These are phyloP conservation scores for Ceratosolen fusciceps DNA, from an alignment of 1,140 invertebrate genomes.

Conservation along the genomic window DNA sequence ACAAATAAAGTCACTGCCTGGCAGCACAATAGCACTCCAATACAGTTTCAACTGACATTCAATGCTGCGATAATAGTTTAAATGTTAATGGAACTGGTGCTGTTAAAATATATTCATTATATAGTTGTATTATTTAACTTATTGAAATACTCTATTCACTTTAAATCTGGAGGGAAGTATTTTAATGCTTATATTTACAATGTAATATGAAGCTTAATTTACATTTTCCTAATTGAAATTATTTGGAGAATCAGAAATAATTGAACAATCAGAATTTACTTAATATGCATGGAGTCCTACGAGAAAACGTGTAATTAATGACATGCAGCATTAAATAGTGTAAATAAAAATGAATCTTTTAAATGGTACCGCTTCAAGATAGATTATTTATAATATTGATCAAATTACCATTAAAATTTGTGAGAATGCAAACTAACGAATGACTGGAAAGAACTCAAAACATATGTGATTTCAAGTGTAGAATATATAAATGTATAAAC, in stretches of 20 bases:
- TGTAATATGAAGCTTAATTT: slow-evolving; percentile 21
- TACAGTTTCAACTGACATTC: slow-evolving; percentile 56
- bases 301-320: slow-evolving; percentile 25
- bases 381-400: not conserved
- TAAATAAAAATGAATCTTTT: slow-evolving; percentile 6
- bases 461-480: slow-evolving; percentile 35
- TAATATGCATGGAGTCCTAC: slow-evolving; percentile 6
- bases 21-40: slow-evolving; percentile 59
- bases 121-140: slow-evolving; percentile 42
- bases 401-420: slow-evolving; percentile 10
- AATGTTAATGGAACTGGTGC: slow-evolving; percentile 53
- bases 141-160: slow-evolving; percentile 45
- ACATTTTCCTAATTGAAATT: slow-evolving; percentile 16
- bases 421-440: slow-evolving; percentile 25
- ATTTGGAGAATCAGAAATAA: slow-evolving; percentile 16
- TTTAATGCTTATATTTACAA: slow-evolving; percentile 31
- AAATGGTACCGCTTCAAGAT: slow-evolving; percentile 7
- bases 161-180: slow-evolving; percentile 24
- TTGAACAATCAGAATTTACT: slow-evolving; percentile 23
- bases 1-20: slow-evolving; percentile 61
- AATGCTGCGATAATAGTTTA: slow-evolving; percentile 62
- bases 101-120: slow-evolving; percentile 43
- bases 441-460: not conserved
- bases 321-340: slow-evolving; percentile 13
- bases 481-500: slow-evolving; percentile 24